phyloP scores from a whole-genome alignment of 2,797 vertebrate genomes.

The Sebastolobus altivelis region DNA sequence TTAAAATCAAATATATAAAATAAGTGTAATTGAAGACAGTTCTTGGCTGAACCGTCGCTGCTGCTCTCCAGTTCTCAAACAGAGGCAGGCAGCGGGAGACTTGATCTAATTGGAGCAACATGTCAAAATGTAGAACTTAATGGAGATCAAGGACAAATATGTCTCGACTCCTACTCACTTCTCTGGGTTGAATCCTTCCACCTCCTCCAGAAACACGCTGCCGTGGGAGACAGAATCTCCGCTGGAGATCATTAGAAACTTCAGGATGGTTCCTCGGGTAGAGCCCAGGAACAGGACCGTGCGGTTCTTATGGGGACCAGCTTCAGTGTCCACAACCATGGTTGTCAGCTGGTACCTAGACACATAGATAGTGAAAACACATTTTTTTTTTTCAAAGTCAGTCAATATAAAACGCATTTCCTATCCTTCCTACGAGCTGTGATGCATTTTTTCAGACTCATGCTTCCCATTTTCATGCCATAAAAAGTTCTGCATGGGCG shows the following conservation, averaged over 20 bases:
- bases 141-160: conserved; percentile 29
- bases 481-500: neutral
- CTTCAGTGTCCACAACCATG: conserved; percentile 93
- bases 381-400: neutral
- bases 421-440: neutral
- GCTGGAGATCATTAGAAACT: conserved; percentile 91
- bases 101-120: conserved; percentile 24
- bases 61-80: conserved; percentile 24
- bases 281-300: conserved; percentile 95
- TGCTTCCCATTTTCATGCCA: neutral
- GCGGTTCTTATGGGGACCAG: conserved; percentile 92
- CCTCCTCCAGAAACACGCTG: conserved; percentile 92
- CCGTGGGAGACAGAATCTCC: conserved; percentile 74
- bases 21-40: neutral
- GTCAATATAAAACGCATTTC: conserved; percentile 11
- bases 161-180: conserved; percentile 83
- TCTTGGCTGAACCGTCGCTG: neutral
- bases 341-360: conserved; percentile 92
- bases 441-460: neutral
- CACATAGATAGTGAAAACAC: conserved; percentile 10
- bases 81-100: conserved; percentile 16
- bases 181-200: conserved; percentile 94
- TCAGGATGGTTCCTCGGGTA: conserved; percentile 93
- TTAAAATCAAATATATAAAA: conserved; percentile 20
- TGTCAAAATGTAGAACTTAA: conserved; percentile 29